Conservation (phyloP, 2,113 vertebrate genomes). For the Eublepharis macularius region DNA sequence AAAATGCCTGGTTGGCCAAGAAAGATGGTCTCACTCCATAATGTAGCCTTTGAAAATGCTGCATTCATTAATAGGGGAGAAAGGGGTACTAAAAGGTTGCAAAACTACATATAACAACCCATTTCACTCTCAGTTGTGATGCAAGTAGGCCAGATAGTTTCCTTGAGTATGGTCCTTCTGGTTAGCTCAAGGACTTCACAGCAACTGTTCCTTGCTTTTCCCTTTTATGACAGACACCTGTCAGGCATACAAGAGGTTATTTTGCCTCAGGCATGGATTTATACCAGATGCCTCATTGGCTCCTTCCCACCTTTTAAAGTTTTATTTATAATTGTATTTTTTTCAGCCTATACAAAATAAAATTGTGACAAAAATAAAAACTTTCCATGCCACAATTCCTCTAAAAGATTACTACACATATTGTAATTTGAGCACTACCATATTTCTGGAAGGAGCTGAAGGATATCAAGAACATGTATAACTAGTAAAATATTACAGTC, state of each 20-base stretch:
- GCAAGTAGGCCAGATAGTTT: background rate
- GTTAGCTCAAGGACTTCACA: background rate
- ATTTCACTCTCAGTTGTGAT: background rate
- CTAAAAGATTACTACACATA: conserved; percentile 10
- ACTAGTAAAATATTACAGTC: conserved; percentile 7
- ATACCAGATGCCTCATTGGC: background rate
- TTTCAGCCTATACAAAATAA: background rate
- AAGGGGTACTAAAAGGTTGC: no score
- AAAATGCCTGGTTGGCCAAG: no score
- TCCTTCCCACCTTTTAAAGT: background rate
- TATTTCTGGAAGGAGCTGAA: conserved; percentile 20
- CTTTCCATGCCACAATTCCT: conserved; percentile 9
- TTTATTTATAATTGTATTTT: background rate
- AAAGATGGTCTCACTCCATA: no score
- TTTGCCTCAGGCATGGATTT: background rate
- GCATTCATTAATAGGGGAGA: no score
- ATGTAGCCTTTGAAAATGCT: no score
- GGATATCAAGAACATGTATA: conserved; percentile 23
- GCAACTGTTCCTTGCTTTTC: background rate
- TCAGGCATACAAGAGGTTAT: background rate
- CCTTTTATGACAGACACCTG: background rate
- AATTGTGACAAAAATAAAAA: background rate
- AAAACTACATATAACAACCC: no score
- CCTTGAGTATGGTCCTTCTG: background rate
- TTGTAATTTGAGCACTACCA: background rate